Evolutionary conservation across 2,888 invertebrate genomes (phyloP), one percentile per base, ranked within the genome.

Genomic region (Sisyra nigra): DNA sequence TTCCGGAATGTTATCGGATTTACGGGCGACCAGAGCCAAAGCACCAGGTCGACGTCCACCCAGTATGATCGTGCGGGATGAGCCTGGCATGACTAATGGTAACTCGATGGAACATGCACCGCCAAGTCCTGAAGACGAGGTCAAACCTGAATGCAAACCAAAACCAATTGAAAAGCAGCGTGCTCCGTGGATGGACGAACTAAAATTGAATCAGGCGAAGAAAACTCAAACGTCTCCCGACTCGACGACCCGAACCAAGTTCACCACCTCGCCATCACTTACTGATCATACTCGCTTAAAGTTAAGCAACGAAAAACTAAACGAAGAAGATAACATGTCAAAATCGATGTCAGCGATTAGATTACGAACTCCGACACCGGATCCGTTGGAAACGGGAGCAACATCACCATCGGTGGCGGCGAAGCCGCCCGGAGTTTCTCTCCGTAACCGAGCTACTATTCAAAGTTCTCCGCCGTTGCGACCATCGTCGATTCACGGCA

Each of bases 141-240:
- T 61, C 31, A 58, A 60, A 10, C 55, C 57, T 39, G 54, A 72
- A 55, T 71, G 71, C 9, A 76, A 72, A 51, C 66, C 76, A 1
- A 68, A 79, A 10, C 78, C 78, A 53, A 79, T 78, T 76, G 78
- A 77, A 59, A 80, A 77, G 54, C 76, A 76, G 52, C 73, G 71
- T 54, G 80, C 78, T 38, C 84, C 85, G 1, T 86, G 84, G 84
- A 78, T 86, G 71, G 80, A 74, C 49, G 85, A 86, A 57, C 69
- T 86, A 49, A 84, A 84, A 56, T 68, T 81, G 49, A 83, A 79
- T 54, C 85, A 86, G 59, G 76, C 75, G 2, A 75, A 74, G 61
- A 72, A 76, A 53, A 73, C 72, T 0, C 65, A 56, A 50, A 67
- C 53, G 47, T 56, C 49, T 15, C 57, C 53, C 40, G 59, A 45